phyloP scores from a whole-genome alignment of 1,140 invertebrate species.

The Heliothis virescens region DNA sequence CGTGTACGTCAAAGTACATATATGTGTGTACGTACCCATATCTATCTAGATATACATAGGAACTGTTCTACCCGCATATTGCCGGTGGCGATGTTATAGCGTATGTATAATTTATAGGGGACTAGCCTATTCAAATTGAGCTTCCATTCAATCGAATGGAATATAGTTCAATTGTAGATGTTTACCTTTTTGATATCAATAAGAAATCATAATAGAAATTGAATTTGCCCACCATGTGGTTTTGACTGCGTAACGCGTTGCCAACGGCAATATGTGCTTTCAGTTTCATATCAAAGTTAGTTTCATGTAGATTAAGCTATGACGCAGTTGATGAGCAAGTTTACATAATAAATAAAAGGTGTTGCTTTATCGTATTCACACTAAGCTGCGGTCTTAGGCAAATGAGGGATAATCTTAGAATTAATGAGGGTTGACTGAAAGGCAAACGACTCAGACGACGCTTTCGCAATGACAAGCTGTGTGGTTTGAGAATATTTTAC shows the following conservation, averaged over 20 bases:
- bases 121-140: too few species aligned
- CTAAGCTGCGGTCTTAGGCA: slow-evolving; percentile 40
- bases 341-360: slow-evolving; percentile 37
- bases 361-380: slow-evolving; percentile 36
- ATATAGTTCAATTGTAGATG: too few species aligned
- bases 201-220: too few species aligned
- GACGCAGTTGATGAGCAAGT: slow-evolving; percentile 16
- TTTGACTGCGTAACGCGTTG: background rate
- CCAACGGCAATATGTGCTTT: background rate
- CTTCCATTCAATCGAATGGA: too few species aligned
- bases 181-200: too few species aligned
- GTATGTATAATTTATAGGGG: background rate
- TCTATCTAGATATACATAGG: background rate
- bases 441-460: slow-evolving; percentile 30
- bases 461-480: slow-evolving; percentile 30
- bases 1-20: slow-evolving; percentile 14
- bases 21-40: background rate
- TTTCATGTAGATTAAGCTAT: background rate
- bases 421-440: slow-evolving; percentile 45
- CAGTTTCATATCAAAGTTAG: background rate
- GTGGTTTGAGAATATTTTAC: slow-evolving; percentile 34
- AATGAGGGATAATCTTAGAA: slow-evolving; percentile 47
- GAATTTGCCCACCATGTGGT: background rate
- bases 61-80: background rate
- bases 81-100: background rate